Base-by-base conservation (phyloP, 1,140 invertebrate genomes). In the Hycleus cichorii region DNA sequence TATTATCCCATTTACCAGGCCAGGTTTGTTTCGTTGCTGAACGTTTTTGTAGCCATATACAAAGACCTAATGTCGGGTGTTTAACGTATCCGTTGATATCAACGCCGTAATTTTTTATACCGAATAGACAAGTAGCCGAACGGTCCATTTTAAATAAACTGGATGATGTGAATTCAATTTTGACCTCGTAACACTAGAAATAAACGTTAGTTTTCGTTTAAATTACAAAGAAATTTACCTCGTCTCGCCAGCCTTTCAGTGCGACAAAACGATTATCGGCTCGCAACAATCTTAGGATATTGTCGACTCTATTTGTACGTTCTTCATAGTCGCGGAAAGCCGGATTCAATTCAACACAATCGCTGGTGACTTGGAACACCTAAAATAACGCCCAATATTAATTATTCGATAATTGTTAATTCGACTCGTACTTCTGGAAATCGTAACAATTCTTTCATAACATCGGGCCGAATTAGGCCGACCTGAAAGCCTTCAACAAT, bases 1-100 rank as follows among this genome's bases (percentile, higher is more conserved):
- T 93, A 69, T 94, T 95, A 73, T 97, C 94, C 84, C 93, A 89
- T 75, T 91, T 93, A 49, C 79, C 89, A 52, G 93, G 93, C 88
- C 92, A 97, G 24, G 93, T 96, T 74, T 91, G 90, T 78, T 97
- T 97, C 25, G 86, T 93, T 49, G 85, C 80, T 58, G 93, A 90
- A 66, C 94, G 80, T 69, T 89, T 89, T 71, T 95, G 93, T 62
- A 97, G 77, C 95, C 95, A 97, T 72, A 97, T 86, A 74, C 89
- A 92, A 43, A 95, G 72, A 6, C 91, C 89, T 74, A 88, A 87
- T 45, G 86, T 83, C 10, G 88, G 87, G 76, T 92, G 86, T 68
- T 83, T 83, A 8, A 92, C 86, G 75, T 92, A 97, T 8, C 93
- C 95, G 76, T 93, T 96, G 51, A 97, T 93, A 72, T 94, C 91